Conservation (phyloP, 2,797 vertebrate genomes). For the Brachyrhaphis roseni region DNA sequence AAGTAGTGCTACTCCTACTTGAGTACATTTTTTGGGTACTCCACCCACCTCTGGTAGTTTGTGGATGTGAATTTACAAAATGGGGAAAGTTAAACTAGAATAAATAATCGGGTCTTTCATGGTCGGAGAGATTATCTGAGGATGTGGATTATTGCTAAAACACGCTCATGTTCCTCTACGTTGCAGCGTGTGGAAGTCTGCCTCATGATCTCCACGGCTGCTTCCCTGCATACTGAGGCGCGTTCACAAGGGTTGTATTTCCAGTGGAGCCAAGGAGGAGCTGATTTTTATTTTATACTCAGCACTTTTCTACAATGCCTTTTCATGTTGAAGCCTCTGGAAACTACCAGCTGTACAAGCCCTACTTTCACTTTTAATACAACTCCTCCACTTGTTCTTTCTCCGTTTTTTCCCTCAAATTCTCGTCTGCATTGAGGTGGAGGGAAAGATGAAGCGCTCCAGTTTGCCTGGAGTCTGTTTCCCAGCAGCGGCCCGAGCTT, state of each 20-base stretch:
- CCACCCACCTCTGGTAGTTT: background rate
- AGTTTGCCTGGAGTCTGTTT: constrained; percentile 69
- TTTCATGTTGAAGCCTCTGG: constrained; percentile 60
- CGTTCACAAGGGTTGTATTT: constrained; percentile 44
- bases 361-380: constrained; percentile 61
- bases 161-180: background rate
- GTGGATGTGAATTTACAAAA: background rate
- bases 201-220: background rate
- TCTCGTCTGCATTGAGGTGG: constrained; percentile 38
- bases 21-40: no score
- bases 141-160: background rate
- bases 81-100: background rate
- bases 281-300: constrained; percentile 58
- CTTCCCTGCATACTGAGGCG: constrained; percentile 7
- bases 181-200: constrained; percentile 4
- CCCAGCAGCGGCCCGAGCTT: constrained; percentile 66
- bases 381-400: constrained; percentile 52
- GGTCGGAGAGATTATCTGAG: background rate
- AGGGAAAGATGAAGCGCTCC: constrained; percentile 70
- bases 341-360: constrained; percentile 56
- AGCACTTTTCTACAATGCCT: constrained; percentile 58
- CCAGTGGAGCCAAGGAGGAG: constrained; percentile 25
- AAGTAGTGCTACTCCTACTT: no score
- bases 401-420: background rate
- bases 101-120: background rate